Conservation (phyloP, 2,888 invertebrate genomes). For the Drosophila anomalata region DNA sequence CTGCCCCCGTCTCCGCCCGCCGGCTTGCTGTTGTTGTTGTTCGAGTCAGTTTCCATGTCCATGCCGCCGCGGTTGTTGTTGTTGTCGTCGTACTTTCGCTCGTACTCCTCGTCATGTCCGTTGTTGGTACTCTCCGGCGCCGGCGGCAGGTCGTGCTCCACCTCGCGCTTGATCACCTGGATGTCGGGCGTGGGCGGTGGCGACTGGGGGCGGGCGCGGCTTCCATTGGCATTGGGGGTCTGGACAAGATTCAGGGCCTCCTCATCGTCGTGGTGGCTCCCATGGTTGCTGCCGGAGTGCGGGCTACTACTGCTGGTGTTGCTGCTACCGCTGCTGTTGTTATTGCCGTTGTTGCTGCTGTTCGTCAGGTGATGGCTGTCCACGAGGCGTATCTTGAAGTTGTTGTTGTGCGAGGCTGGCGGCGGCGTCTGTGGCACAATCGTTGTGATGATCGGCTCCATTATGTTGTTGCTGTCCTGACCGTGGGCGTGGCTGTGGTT, state of each 20-base stretch:
- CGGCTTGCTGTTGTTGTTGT: constrained; percentile 73
- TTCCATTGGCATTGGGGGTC: constrained; percentile 63
- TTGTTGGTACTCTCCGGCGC: constrained; percentile 47
- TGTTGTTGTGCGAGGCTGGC: constrained; percentile 69
- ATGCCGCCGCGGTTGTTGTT: constrained; percentile 66
- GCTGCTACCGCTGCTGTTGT: constrained; percentile 47
- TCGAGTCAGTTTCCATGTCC: constrained; percentile 71
- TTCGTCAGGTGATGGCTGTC: constrained; percentile 77
- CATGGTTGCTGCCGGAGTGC: constrained; percentile 40
- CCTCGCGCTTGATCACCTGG: constrained; percentile 66
- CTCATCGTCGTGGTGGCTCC: constrained; percentile 65
- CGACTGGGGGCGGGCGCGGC: constrained; percentile 36
- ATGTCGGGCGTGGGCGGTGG: constrained; percentile 60
- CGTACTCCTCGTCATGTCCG: constrained; percentile 64
- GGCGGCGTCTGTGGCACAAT: constrained; percentile 67
- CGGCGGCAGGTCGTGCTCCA: constrained; percentile 49
- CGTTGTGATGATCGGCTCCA: constrained; percentile 60
- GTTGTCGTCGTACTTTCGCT: constrained; percentile 74
- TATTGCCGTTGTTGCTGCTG: constrained; percentile 53
- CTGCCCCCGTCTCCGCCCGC: constrained; percentile 9
- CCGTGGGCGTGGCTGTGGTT: constrained; percentile 58
- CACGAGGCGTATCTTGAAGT: constrained; percentile 79
- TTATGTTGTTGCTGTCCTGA: constrained; percentile 56
- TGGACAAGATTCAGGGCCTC: constrained; percentile 83
- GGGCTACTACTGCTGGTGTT: constrained; percentile 52